Percentiles rank a stretch among this genome's conserved stretches.
phyloP scores from a whole-genome alignment of 2,113 vertebrate genomes.

The Colistium nudipinnis region DNA sequence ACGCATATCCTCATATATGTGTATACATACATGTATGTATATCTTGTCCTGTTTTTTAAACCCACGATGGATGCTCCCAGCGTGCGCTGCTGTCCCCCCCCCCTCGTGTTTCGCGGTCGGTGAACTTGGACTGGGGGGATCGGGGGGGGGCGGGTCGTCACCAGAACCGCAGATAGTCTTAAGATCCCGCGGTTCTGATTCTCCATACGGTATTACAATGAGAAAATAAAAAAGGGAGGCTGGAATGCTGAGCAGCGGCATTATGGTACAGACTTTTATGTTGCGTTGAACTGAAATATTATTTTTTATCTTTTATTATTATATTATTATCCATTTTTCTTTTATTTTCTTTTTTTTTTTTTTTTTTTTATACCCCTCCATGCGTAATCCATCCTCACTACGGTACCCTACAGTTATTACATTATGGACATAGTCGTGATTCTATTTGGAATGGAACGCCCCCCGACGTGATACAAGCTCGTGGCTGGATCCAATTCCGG shows the following conservation, averaged over 20 bases:
- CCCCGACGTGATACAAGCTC: slow-evolving; percentile 37
- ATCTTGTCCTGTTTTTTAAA: slow-evolving; percentile 20
- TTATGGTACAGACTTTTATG: slow-evolving; percentile 59
- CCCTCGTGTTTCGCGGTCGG: slow-evolving; percentile 20
- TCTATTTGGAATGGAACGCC: background rate
- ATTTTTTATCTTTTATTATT: slow-evolving; percentile 33
- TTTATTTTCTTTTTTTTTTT: slow-evolving; percentile 23
- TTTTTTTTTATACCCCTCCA: slow-evolving; percentile 21
- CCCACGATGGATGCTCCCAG: slow-evolving; percentile 36
- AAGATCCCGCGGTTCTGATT: slow-evolving; percentile 36
- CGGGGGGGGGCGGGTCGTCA: slow-evolving; percentile 4
- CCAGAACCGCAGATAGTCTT: slow-evolving; percentile 16
- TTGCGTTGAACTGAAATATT: slow-evolving; percentile 37
- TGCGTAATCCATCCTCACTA: slow-evolving; percentile 27
- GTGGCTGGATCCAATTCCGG: slow-evolving; percentile 32
- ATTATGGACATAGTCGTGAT: slow-evolving; percentile 16
- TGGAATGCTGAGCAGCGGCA: slow-evolving; percentile 50
- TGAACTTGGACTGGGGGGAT: slow-evolving; percentile 32
- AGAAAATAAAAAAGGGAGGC: slow-evolving; percentile 69
- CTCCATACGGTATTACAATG: slow-evolving; percentile 49
- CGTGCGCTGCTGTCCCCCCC: slow-evolving; percentile 16
- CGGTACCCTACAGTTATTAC: slow-evolving; percentile 44
- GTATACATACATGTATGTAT: slow-evolving; percentile 37
- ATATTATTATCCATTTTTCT: slow-evolving; percentile 13
- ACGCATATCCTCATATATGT: background rate